These are phyloP conservation scores for Bothrops jararaca DNA, from an alignment of 2,113 vertebrate species.

Conservation along the genomic window DNA sequence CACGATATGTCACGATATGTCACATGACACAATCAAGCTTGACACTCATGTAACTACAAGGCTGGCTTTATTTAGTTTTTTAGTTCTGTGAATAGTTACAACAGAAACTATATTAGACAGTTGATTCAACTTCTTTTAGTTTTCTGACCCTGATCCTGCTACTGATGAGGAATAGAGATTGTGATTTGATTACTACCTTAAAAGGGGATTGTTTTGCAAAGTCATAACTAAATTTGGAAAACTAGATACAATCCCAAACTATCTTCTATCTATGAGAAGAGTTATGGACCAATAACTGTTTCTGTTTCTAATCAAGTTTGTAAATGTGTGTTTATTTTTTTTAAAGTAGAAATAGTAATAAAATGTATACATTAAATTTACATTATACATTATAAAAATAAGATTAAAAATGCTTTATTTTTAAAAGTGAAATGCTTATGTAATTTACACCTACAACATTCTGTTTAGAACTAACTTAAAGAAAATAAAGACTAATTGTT, in stretches of 20 bases:
- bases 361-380: too few species aligned
- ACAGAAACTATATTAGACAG: too few species aligned
- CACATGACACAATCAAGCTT: too few species aligned
- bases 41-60: too few species aligned
- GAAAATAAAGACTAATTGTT: not conserved
- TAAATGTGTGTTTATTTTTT: not conserved
- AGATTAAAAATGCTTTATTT: not conserved
- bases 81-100: not conserved
- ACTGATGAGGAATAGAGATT: not conserved
- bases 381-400: not conserved
- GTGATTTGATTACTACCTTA: not conserved
- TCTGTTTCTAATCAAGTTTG: not conserved
- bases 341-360: not conserved
- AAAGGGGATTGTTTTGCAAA: not conserved
- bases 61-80: too few species aligned
- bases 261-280: not conserved
- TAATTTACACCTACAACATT: not conserved
- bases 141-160: not conserved
- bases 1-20: too few species aligned
- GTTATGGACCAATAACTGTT: not conserved
- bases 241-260: not conserved
- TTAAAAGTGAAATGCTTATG: not conserved
- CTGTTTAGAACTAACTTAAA: not conserved
- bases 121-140: not conserved
- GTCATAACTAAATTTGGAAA: too few species aligned